Evolutionary conservation across 2,113 vertebrate species (phyloP).

Genomic region (Trichechus manatus): DNA sequence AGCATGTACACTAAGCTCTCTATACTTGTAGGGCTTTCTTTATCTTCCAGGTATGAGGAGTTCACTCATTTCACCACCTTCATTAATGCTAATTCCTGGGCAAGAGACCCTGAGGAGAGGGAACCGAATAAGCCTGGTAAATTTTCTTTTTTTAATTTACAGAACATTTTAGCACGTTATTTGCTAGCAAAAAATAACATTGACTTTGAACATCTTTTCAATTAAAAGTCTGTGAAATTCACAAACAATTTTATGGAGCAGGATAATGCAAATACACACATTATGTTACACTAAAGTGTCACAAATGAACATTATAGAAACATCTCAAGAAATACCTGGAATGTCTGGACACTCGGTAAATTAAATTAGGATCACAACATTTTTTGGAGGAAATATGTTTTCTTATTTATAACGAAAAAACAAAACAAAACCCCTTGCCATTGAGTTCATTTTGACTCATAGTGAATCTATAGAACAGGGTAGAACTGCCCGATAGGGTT

Average conservation of each 20-base stretch:
- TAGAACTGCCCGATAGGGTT: neutral
- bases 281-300: neutral
- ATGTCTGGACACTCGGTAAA: neutral
- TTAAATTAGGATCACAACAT: neutral
- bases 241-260: slow-evolving; percentile 18
- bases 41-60: neutral
- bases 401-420: neutral
- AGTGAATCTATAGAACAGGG: neutral
- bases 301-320: neutral
- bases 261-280: neutral
- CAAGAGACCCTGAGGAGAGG: neutral
- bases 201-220: slow-evolving; percentile 25
- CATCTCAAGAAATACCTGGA: neutral
- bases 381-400: neutral
- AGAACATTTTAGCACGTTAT: neutral
- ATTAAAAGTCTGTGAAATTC: neutral
- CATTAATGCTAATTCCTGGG: neutral
- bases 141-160: neutral
- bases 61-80: neutral
- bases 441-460: neutral
- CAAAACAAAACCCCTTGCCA: neutral
- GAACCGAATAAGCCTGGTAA: neutral
- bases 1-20: neutral
- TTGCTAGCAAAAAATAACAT: slow-evolving; percentile 26
- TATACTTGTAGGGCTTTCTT: neutral